Conservation (phyloP, 2,113 vertebrate genomes). For the Pontoporia blainvillei region DNA sequence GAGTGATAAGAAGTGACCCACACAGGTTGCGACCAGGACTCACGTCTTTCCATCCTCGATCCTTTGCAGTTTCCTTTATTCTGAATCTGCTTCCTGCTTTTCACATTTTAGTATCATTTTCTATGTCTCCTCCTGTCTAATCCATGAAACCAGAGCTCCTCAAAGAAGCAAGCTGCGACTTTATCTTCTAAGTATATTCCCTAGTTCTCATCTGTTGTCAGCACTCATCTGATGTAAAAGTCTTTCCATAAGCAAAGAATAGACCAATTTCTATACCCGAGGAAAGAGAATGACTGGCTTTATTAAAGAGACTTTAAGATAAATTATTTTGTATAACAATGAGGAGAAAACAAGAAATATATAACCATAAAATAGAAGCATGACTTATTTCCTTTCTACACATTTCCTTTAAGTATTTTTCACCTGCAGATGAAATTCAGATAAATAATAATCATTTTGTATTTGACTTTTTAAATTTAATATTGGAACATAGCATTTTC, state of each 20-base stretch:
- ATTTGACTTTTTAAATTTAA: conserved; percentile 18
- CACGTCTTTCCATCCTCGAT: not conserved
- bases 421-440: not conserved
- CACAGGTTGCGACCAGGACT: accelerated
- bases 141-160: not conserved
- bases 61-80: accelerated
- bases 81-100: not conserved
- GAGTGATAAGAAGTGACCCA: not conserved
- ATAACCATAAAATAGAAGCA: not conserved
- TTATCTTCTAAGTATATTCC: not conserved
- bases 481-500: not conserved
- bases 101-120: not conserved
- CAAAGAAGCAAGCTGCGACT: not conserved
- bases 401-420: not conserved
- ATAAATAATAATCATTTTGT: not conserved
- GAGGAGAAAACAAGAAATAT: not conserved
- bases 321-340: not conserved
- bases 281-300: not conserved
- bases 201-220: not conserved
- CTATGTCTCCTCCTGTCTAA: not conserved
- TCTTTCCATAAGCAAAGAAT: not conserved
- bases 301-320: not conserved
- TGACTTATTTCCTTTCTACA: not conserved
- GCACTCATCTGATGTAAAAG: not conserved
- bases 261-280: not conserved